Conservation (phyloP, 2,888 invertebrate species). For the Callosobruchus maculatus region DNA sequence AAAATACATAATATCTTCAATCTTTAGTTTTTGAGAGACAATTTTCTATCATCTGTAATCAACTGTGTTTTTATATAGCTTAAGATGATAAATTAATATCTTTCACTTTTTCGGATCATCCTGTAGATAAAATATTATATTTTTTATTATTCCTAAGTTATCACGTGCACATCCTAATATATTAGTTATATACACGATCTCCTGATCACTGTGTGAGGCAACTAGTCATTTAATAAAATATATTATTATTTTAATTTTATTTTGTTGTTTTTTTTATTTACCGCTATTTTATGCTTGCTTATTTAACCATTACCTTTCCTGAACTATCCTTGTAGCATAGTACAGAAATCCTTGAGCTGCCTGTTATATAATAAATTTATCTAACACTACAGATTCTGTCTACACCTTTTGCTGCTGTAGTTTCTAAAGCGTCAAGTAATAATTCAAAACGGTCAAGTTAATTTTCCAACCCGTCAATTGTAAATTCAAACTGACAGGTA, state of each 20-base stretch:
- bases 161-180: conserved; percentile 41
- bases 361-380: no score
- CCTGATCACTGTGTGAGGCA: conserved; percentile 49
- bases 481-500: no score
- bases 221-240: conserved; percentile 49
- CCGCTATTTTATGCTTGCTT: conserved; percentile 14
- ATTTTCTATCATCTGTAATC: no score
- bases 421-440: no score
- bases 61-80: no score
- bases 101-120: neutral
- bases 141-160: conserved; percentile 31
- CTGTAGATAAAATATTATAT: conserved; percentile 1
- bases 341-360: neutral
- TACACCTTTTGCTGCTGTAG: no score
- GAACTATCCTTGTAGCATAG: neutral
- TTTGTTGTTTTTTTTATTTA: conserved; percentile 31
- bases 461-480: no score
- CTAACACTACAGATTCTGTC: no score
- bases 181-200: conserved; percentile 41
- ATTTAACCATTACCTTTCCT: neutral
- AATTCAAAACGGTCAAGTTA: no score
- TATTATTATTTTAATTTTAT: conserved; percentile 39
- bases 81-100: no score
- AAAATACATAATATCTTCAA: no score
- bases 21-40: no score